Conservation (phyloP, 2,888 invertebrate species). For the Spisula solida region DNA sequence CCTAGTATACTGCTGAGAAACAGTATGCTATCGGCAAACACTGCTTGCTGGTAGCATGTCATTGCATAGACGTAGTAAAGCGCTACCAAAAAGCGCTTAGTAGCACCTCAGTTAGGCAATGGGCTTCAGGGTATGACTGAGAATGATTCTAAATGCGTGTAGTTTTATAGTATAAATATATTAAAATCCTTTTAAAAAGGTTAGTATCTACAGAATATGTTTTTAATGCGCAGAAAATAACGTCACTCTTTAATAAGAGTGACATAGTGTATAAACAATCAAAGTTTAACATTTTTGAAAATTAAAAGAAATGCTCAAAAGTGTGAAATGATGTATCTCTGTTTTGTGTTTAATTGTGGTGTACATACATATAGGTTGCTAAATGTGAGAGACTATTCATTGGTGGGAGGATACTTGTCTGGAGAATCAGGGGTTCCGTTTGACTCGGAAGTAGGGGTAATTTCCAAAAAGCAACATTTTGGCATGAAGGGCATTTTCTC, state of each 20-base stretch:
- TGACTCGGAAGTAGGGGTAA: too few species aligned
- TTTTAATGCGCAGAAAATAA: neutral
- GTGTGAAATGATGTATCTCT: neutral
- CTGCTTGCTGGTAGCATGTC: too few species aligned
- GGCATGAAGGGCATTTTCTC: too few species aligned
- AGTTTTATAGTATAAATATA: neutral
- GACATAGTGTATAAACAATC: neutral
- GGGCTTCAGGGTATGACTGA: too few species aligned
- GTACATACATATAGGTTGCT: neutral
- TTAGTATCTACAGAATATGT: neutral
- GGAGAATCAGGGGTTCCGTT: too few species aligned
- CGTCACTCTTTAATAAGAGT: neutral
- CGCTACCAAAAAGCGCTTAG: too few species aligned
- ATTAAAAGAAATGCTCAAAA: constrained; percentile 5
- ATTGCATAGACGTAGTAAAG: too few species aligned
- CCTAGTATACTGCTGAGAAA: too few species aligned
- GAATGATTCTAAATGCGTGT: neutral
- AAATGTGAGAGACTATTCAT: neutral
- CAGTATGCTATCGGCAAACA: too few species aligned
- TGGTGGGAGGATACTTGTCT: neutral
- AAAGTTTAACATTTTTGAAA: neutral
- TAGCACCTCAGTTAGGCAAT: too few species aligned
- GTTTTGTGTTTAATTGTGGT: neutral
- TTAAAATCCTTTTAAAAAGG: neutral
- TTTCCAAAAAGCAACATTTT: too few species aligned